These are phyloP conservation scores for Clepsis dumicolana DNA, from an alignment of 2,888 invertebrate genomes.

Conservation along the genomic window DNA sequence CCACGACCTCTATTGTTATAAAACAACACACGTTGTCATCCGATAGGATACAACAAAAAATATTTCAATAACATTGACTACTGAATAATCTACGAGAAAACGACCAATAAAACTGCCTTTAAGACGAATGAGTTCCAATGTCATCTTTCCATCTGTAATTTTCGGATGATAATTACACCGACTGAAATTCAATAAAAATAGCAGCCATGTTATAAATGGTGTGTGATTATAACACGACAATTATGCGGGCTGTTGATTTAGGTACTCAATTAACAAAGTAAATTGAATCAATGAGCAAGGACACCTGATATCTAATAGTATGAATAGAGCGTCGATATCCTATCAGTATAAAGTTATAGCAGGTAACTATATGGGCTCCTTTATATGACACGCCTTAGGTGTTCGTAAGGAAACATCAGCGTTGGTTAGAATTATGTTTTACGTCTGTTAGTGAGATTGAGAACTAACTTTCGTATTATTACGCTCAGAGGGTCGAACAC, in stretches of 20 bases:
- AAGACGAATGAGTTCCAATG: no score
- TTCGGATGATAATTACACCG: neutral
- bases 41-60: no score
- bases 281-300: slow-evolving; percentile 12
- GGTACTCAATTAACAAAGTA: slow-evolving; percentile 18
- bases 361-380: neutral
- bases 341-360: neutral
- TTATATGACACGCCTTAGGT: neutral
- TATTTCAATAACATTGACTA: no score
- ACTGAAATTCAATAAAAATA: neutral
- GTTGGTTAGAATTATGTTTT: neutral
- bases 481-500: no score
- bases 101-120: no score
- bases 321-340: neutral
- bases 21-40: no score
- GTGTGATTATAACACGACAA: neutral
- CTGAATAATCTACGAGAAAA: no score
- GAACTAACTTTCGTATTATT: no score
- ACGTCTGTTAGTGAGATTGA: no score
- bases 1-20: no score
- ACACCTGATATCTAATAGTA: neutral
- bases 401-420: neutral
- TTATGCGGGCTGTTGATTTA: slow-evolving; percentile 7
- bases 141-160: neutral
- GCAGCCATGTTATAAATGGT: slow-evolving; percentile 2